Conservation (phyloP, 2,888 invertebrate species). For the Uloborus plumipes region DNA sequence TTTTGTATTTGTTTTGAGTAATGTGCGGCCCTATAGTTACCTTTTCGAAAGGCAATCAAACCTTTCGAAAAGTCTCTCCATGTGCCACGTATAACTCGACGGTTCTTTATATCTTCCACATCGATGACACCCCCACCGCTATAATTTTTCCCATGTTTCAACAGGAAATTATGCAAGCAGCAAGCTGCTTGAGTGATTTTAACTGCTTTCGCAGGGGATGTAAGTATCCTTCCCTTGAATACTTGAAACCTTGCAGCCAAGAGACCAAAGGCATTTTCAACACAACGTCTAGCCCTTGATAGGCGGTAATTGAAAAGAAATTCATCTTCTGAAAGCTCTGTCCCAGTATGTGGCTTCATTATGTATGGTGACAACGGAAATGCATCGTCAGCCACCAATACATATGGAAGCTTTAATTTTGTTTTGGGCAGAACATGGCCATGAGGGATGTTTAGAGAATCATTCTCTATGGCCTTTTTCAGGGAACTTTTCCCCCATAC, state of each 20-base stretch:
- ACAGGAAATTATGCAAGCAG: no score
- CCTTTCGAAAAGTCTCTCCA: no score
- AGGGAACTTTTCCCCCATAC: neutral
- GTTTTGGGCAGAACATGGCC: conserved; percentile 1
- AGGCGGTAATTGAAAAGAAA: conserved; percentile 8
- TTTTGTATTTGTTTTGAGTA: no score
- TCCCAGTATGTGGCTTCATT: no score
- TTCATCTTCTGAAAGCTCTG: neutral
- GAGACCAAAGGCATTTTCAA: conserved; percentile 24
- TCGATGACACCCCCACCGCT: no score
- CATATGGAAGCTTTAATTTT: neutral
- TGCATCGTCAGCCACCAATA: conserved; percentile 17
- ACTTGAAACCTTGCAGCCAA: neutral
- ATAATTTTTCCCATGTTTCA: no score
- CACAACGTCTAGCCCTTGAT: neutral
- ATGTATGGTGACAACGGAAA: neutral
- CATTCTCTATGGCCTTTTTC: neutral
- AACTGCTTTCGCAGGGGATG: neutral
- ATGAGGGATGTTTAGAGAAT: neutral
- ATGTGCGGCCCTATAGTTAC: no score
- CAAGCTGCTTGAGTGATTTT: no score
- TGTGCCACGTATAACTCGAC: no score
- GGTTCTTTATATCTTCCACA: no score
- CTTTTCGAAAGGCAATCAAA: no score
- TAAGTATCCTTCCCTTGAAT: no score